Conservation (phyloP, 2,797 vertebrate genomes). For the Centropyge bicolor region DNA sequence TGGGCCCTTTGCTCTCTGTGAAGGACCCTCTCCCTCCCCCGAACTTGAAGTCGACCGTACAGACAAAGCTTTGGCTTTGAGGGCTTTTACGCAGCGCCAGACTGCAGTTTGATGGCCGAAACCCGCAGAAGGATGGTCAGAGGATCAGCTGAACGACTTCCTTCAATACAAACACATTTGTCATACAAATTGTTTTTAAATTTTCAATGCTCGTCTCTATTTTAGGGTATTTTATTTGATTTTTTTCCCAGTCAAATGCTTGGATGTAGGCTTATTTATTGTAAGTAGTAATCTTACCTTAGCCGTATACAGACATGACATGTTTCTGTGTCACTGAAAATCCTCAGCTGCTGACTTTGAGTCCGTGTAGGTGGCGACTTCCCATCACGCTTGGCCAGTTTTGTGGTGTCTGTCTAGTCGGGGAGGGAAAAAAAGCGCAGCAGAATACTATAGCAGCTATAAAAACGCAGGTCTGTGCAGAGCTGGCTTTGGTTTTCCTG, state of each 20-base stretch:
- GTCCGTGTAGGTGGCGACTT: constrained; percentile 87
- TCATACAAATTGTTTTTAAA: background rate
- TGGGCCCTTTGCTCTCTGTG: constrained; percentile 69
- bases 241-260: background rate
- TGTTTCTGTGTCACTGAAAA: constrained; percentile 42
- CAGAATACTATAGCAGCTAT: constrained; percentile 92
- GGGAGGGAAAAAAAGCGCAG: constrained; percentile 78
- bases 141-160: constrained; percentile 4
- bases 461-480: constrained; percentile 93
- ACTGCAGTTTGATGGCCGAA: constrained; percentile 49
- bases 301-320: constrained; percentile 14
- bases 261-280: background rate
- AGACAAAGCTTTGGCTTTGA: constrained; percentile 84
- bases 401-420: constrained; percentile 88
- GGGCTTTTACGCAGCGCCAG: constrained; percentile 61
- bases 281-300: constrained; percentile 65
- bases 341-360: constrained; percentile 74
- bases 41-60: constrained; percentile 89
- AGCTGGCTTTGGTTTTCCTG: constrained; percentile 90
- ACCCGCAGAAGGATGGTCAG: constrained; percentile 22
- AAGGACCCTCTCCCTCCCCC: constrained; percentile 81
- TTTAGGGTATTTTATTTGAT: background rate
- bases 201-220: background rate
- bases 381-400: constrained; percentile 84
- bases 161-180: constrained; percentile 37